phyloP scores from a whole-genome alignment of 2,797 vertebrate species.

The Eurystomus glaucurus region DNA sequence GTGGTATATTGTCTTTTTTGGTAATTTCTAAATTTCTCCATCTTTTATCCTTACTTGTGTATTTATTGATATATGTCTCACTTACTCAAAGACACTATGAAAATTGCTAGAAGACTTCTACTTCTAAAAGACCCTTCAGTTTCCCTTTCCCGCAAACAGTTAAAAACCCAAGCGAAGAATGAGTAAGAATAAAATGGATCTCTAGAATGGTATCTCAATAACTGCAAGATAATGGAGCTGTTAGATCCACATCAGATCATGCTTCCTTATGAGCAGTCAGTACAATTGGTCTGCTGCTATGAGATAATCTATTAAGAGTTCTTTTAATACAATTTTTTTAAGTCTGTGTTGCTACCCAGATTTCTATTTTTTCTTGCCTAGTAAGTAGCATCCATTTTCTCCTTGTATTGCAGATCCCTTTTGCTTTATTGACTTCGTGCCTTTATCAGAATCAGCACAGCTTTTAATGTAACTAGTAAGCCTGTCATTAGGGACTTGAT shows the following conservation, averaged over 20 bases:
- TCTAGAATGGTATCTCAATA: background rate
- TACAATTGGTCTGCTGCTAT: background rate
- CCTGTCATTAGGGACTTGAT: slow-evolving; percentile 69
- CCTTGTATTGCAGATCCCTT: background rate
- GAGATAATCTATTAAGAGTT: background rate
- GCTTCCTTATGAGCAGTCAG: background rate
- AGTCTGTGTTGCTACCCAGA: background rate
- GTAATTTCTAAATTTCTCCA: background rate
- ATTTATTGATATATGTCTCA: background rate
- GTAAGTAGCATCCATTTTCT: slow-evolving; percentile 24
- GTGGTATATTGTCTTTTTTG: background rate
- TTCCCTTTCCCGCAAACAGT: background rate
- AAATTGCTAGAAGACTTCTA: background rate
- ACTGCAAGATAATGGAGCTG: background rate
- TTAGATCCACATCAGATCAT: background rate
- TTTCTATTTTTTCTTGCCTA: slow-evolving; percentile 12
- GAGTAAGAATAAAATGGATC: background rate
- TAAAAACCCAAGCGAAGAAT: background rate
- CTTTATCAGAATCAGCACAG: slow-evolving; percentile 63
- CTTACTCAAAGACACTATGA: background rate
- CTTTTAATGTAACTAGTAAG: slow-evolving; percentile 65
- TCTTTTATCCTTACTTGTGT: background rate
- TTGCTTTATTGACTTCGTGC: slow-evolving; percentile 59
- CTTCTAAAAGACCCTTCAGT: background rate
- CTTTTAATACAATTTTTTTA: background rate